These are phyloP conservation scores for Aphelenchoides avenae DNA, from an alignment of 1,140 invertebrate species.

Conservation along the genomic window DNA sequence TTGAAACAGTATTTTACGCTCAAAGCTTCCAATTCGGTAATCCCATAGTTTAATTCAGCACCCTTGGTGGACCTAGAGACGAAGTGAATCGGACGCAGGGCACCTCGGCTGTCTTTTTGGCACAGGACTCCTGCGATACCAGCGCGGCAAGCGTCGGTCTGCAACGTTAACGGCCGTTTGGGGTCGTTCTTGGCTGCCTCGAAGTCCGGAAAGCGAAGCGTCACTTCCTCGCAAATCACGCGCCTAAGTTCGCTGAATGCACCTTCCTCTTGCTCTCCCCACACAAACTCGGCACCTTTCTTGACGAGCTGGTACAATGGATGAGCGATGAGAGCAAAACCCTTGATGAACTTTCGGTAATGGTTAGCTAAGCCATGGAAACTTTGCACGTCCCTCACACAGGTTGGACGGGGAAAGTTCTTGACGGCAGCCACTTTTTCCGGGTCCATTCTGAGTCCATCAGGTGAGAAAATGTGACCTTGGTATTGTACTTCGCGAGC, in stretches of 20 bases:
- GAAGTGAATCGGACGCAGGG: constrained; percentile 16
- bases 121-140: constrained; percentile 32
- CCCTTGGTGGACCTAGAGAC: neutral
- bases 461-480: constrained; percentile 13
- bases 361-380: constrained; percentile 22
- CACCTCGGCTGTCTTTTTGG: constrained; percentile 27
- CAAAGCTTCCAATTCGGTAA: constrained; percentile 24
- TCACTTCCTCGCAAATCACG: constrained; percentile 9
- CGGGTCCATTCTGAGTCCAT: constrained; percentile 27
- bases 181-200: constrained; percentile 5
- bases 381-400: constrained; percentile 9
- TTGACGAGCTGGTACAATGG: constrained; percentile 14
- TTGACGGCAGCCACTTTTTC: constrained; percentile 16
- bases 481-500: constrained; percentile 37
- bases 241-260: constrained; percentile 35
- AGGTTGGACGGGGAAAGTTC: constrained; percentile 9
- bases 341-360: constrained; percentile 21
- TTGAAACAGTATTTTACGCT: constrained; percentile 16
- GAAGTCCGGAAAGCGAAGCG: constrained; percentile 33
- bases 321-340: constrained; percentile 20
- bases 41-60: constrained; percentile 14
- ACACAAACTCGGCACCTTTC: constrained; percentile 13
- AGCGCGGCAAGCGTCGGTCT: constrained; percentile 32
- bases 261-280: constrained; percentile 7
- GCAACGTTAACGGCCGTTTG: constrained; percentile 26